These are phyloP conservation scores for Varecia variegata DNA, from an alignment of 2,797 vertebrate genomes.

Conservation along the genomic window DNA sequence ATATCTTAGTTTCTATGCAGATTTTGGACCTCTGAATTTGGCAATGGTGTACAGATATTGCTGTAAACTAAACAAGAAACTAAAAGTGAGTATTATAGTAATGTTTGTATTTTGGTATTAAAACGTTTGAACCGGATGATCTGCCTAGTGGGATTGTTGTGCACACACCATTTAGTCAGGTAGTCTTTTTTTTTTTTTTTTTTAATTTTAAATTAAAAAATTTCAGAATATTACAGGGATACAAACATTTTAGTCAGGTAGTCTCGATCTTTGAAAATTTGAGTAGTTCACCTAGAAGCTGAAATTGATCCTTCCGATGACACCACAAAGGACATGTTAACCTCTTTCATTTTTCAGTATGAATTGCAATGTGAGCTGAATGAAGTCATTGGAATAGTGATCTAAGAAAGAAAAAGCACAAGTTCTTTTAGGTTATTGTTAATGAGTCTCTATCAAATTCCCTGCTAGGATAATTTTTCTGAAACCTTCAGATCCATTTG, in stretches of 20 bases:
- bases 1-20: conserved; percentile 92
- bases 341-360: conserved; percentile 56
- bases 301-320: conserved; percentile 33
- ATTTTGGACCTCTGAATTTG: conserved; percentile 96
- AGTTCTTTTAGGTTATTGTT: not conserved
- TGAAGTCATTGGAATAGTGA: conserved; percentile 44
- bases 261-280: conserved; percentile 32
- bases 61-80: conserved; percentile 98
- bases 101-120: not conserved
- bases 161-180: not conserved
- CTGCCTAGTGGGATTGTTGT: not conserved
- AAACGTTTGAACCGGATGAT: not conserved
- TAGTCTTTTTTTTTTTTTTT: not conserved
- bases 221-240: too few species aligned
- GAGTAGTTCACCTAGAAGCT: not conserved
- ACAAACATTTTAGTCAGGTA: not conserved
- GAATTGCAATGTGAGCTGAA: conserved; percentile 52
- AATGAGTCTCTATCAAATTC: conserved; percentile 57
- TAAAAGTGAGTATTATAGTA: conserved; percentile 90
- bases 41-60: conserved; percentile 96
- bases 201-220: too few species aligned
- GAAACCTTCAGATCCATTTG: not conserved
- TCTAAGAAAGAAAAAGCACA: conserved; percentile 37
- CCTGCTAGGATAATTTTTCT: conserved; percentile 24
- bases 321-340: conserved; percentile 31